These are phyloP conservation scores for Eristalis pertinax DNA, from an alignment of 2,888 invertebrate species.

Conservation along the genomic window DNA sequence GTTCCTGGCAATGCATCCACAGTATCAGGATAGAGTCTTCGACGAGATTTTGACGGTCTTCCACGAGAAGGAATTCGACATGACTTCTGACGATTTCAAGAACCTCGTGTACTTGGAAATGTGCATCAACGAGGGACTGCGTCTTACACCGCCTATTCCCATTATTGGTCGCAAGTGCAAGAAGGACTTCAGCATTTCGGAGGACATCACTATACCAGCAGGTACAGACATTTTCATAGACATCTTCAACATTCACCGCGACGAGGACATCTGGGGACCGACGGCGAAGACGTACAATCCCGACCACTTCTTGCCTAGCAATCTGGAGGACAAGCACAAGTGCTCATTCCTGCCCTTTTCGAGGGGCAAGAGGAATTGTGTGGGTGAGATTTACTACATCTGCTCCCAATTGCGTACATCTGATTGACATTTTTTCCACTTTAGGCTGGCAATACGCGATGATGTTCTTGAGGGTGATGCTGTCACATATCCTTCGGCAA, in stretches of 20 bases:
- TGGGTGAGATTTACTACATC: background rate
- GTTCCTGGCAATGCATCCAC: slow-evolving; percentile 74
- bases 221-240: slow-evolving; percentile 73
- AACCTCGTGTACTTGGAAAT: slow-evolving; percentile 74
- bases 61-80: slow-evolving; percentile 72
- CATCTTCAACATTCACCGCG: slow-evolving; percentile 78
- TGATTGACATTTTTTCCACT: background rate
- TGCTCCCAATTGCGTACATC: background rate
- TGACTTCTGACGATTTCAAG: slow-evolving; percentile 65
- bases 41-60: slow-evolving; percentile 74
- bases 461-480: background rate
- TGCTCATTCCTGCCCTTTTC: background rate
- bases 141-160: slow-evolving; percentile 74
- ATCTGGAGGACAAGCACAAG: slow-evolving; percentile 68
- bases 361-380: background rate
- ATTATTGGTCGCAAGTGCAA: slow-evolving; percentile 69
- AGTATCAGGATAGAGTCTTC: slow-evolving; percentile 73
- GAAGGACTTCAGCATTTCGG: slow-evolving; percentile 56
- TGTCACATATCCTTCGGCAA: background rate
- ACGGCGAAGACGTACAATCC: slow-evolving; percentile 78
- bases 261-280: slow-evolving; percentile 78
- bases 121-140: slow-evolving; percentile 74
- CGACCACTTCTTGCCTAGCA: slow-evolving; percentile 78
- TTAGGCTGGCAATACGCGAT: background rate
- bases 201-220: slow-evolving; percentile 71